Conservation (phyloP, 2,888 invertebrate species). For the Erannis defoliaria region DNA sequence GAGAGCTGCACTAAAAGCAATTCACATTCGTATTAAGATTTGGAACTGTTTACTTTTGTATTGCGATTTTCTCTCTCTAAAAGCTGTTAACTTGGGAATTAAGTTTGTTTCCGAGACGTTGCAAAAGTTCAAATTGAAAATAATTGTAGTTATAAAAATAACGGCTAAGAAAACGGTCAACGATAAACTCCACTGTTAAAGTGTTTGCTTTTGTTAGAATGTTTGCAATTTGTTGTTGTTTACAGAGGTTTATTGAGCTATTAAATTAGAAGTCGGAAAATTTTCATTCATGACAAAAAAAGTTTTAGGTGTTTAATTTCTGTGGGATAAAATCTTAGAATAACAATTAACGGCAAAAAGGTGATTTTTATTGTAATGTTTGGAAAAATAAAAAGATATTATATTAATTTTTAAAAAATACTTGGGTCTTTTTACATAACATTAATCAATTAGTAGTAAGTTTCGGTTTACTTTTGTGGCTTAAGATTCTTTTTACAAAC, state of each 20-base stretch:
- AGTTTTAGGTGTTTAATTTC: too few species aligned
- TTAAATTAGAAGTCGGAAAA: conserved; percentile 8
- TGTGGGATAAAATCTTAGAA: background rate
- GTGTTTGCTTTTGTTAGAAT: conserved; percentile 28
- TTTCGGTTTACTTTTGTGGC: too few species aligned
- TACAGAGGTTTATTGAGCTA: conserved; percentile 17
- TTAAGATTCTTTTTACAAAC: too few species aligned
- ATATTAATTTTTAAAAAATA: too few species aligned
- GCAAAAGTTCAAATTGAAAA: conserved; percentile 36
- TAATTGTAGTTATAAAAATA: conserved; percentile 40
- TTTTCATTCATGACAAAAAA: conserved; percentile 3
- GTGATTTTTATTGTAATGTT: too few species aligned
- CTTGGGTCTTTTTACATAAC: too few species aligned
- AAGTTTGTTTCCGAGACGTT: conserved; percentile 35
- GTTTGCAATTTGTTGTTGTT: conserved; percentile 11
- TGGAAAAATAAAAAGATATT: too few species aligned
- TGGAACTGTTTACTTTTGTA: conserved; percentile 6
- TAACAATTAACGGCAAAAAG: too few species aligned
- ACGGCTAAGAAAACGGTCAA: conserved; percentile 29
- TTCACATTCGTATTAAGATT: conserved; percentile 3
- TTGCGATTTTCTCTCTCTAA: conserved; percentile 22
- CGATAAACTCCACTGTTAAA: conserved; percentile 26
- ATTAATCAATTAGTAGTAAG: too few species aligned
- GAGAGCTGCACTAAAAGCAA: background rate
- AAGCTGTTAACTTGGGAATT: conserved; percentile 34